Percentiles rank a stretch among this genome's conserved stretches.
Conservation (phyloP, 2,113 vertebrate species). For the Calyptommatus sinebrachiatus region DNA sequence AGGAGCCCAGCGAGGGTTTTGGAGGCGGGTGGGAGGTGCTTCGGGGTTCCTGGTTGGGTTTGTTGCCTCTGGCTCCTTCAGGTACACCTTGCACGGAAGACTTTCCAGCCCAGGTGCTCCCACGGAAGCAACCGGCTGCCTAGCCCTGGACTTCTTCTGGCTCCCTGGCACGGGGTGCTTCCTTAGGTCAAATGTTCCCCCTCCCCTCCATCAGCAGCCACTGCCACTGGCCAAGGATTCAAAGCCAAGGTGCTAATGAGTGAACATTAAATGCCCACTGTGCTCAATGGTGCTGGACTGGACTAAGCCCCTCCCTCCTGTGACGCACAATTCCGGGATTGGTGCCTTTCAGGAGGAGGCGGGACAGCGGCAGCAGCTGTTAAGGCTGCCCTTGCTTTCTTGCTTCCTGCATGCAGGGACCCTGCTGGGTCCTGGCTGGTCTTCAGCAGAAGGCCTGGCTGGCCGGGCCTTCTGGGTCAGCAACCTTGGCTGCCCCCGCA, state of each 20-base stretch:
- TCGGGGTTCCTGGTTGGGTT: neutral
- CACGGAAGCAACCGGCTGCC: neutral
- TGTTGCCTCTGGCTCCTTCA: too few relatives aligned
- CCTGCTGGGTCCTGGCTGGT: too few relatives aligned
- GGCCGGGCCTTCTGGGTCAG: too few relatives aligned
- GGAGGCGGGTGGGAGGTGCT: neutral
- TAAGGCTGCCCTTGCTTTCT: too few relatives aligned
- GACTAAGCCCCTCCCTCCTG: accelerated
- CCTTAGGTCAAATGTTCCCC: too few relatives aligned
- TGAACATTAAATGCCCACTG: neutral
- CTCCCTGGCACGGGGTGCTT: neutral
- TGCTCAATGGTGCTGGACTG: neutral
- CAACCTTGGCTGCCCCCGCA: too few relatives aligned
- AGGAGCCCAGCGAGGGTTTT: neutral
- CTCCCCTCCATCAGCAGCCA: neutral
- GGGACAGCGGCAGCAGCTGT: too few relatives aligned
- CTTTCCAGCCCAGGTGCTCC: neutral
- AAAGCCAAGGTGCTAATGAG: neutral
- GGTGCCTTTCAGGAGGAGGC: too few relatives aligned
- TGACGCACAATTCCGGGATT: too few relatives aligned
- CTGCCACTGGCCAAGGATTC: too few relatives aligned
- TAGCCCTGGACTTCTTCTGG: accelerated
- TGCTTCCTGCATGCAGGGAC: too few relatives aligned
- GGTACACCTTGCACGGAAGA: neutral
- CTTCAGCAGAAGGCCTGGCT: too few relatives aligned